These are phyloP conservation scores for Brachystomella parvula DNA, from an alignment of 1,140 invertebrate species.

Conservation along the genomic window DNA sequence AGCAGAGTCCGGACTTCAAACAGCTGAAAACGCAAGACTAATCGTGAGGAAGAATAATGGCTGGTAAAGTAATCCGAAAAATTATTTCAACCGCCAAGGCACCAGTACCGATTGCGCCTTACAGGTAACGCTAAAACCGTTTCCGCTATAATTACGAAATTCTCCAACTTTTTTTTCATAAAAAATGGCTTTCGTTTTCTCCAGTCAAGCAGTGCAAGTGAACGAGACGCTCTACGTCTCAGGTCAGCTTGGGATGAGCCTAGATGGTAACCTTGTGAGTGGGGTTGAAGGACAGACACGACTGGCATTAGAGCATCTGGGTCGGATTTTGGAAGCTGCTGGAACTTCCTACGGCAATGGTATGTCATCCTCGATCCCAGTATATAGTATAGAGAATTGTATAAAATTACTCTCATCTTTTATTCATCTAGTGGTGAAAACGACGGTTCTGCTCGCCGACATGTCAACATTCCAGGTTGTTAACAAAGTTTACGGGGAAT, in stretches of 20 bases:
- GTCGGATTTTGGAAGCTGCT: slow-evolving; percentile 25
- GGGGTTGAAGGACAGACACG: slow-evolving; percentile 31
- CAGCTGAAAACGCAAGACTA: not conserved
- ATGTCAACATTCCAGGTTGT: slow-evolving; percentile 21
- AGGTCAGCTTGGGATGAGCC: slow-evolving; percentile 27
- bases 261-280: slow-evolving; percentile 19
- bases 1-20: not conserved
- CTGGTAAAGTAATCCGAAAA: slow-evolving; percentile 12
- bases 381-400: not conserved
- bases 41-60: not conserved
- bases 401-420: slow-evolving; percentile 1
- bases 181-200: slow-evolving; percentile 22
- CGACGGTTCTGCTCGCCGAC: slow-evolving; percentile 29
- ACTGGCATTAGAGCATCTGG: slow-evolving; percentile 28
- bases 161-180: slow-evolving; percentile 13
- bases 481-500: slow-evolving; percentile 30
- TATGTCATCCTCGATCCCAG: not conserved
- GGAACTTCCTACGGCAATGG: slow-evolving; percentile 26
- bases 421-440: slow-evolving; percentile 26
- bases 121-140: slow-evolving; percentile 49
- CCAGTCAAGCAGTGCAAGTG: slow-evolving; percentile 30
- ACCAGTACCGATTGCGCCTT: slow-evolving; percentile 59
- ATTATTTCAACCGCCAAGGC: slow-evolving; percentile 40
- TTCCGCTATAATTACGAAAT: slow-evolving; percentile 15
- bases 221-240: slow-evolving; percentile 31